Evolutionary conservation across 2,113 vertebrate species (phyloP), one percentile per base, ranked within the genome.

Genomic region (Colius striatus): DNA sequence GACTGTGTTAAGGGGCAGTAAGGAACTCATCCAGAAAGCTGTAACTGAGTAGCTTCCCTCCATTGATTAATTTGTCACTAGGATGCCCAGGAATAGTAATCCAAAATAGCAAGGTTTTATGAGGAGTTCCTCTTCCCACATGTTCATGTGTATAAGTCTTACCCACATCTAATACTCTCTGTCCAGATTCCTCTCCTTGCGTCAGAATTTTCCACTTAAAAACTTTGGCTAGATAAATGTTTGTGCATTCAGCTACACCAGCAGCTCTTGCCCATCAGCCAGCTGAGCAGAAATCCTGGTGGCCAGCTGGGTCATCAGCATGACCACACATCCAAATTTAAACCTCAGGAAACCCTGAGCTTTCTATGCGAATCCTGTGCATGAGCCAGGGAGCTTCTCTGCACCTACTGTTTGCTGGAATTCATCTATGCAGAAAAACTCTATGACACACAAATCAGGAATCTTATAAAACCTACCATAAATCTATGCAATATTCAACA

Each of bases 141-240:
- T 0, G 0, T 36, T 26, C 30, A 6, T 4, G 2, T 50, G 4
- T 72, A 0, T 9, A 76, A 51, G 1, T 53, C 41, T 89, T 74
- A 70, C 13, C 15, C 63, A 27, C 25, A 19, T 45, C n/a, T 71
- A 36, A n/a, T 7, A 15, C 6, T 19, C 11, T 21, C 3, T 47
- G n/a, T 30, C 14, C 2, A 2, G 25, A n/a, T 84, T 75, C 27
- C 57, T 75, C 41, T 57, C 17, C 5, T 27, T 0, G 0, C 21
- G 6, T 60, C 45, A 53, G 72, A 3, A 2, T 48, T 76, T 83
- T 61, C 15, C 22, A 43, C 32, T 32, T 3, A 4, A 23, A 30
- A 54, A 2, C 45, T 63, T 60, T 18, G 25, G 17, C 48, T 84
- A 67, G 21, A 54, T 9, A 5, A 32, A 30, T 23, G 20, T 48